Evolutionary conservation across 2,888 invertebrate species (phyloP).

Genomic region (Polyploca ridens): DNA sequence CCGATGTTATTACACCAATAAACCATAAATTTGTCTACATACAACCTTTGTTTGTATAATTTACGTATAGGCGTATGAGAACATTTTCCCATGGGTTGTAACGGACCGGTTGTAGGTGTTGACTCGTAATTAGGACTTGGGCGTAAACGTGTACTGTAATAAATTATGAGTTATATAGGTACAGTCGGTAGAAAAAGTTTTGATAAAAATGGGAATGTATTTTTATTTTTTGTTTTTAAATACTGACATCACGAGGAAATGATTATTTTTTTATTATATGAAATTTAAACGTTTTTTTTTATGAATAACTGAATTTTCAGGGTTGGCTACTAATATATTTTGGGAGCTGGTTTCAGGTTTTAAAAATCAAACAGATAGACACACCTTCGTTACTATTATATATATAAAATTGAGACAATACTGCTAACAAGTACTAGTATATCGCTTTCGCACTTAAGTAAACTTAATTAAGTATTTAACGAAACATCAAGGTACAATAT

Average conservation of each 20-base stretch:
- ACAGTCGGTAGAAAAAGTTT: not conserved
- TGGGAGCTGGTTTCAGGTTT: no score
- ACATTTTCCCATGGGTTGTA: constrained; percentile 17
- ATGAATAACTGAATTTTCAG: no score
- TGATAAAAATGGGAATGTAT: no score
- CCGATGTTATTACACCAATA: constrained; percentile 35
- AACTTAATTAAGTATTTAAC: not conserved
- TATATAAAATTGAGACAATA: no score
- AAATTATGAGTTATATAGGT: not conserved
- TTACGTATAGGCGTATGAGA: constrained; percentile 1
- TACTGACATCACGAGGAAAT: no score
- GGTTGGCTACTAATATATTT: no score
- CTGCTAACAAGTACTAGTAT: no score
- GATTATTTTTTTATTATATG: no score
- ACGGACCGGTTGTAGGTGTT: constrained; percentile 19
- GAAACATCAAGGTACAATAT: not conserved
- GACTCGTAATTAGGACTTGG: constrained; percentile 10
- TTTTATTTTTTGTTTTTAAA: no score
- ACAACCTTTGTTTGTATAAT: constrained; percentile 34
- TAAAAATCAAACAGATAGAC: no score
- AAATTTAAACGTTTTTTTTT: no score
- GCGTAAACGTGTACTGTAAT: not conserved
- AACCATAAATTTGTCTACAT: constrained; percentile 37
- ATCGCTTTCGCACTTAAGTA: not conserved
- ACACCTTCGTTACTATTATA: no score